phyloP scores from a whole-genome alignment of 2,113 vertebrate species.

The Oncorhynchus kisutch region DNA sequence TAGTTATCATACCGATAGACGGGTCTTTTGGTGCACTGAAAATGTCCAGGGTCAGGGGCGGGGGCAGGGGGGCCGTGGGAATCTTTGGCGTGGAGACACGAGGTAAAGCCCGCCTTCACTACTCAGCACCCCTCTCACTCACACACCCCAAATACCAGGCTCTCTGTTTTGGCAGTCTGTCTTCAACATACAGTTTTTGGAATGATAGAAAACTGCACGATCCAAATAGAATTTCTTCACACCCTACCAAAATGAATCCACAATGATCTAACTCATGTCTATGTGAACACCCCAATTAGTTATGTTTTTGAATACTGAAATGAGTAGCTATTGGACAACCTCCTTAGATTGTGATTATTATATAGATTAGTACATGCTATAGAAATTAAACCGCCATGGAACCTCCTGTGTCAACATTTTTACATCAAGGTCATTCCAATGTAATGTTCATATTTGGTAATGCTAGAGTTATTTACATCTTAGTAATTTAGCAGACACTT shows the following conservation, averaged over 20 bases:
- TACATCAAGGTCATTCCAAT: background rate
- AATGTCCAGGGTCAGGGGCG: constrained; percentile 52
- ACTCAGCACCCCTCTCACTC: background rate
- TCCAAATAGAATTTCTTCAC: background rate
- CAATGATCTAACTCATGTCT: background rate
- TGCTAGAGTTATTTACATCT: background rate
- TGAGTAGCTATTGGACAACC: no score
- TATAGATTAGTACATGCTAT: background rate
- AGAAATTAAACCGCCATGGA: background rate
- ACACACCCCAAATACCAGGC: constrained; percentile 12
- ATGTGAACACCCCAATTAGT: no score
- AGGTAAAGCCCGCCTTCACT: constrained; percentile 67
- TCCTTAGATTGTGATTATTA: no score
- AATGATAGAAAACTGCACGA: background rate
- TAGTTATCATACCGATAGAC: constrained; percentile 11
- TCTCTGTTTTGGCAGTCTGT: background rate
- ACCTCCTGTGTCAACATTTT: background rate
- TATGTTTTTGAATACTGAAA: no score
- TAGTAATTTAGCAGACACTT: no score
- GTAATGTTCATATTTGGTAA: background rate
- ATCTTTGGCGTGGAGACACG: constrained; percentile 59
- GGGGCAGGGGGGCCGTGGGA: constrained; percentile 74
- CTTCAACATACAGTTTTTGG: background rate
- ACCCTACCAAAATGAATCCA: background rate
- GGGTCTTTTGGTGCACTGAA: constrained; percentile 29